Conservation (phyloP, 2,113 vertebrate species). For the Boleophthalmus pectinirostris region DNA sequence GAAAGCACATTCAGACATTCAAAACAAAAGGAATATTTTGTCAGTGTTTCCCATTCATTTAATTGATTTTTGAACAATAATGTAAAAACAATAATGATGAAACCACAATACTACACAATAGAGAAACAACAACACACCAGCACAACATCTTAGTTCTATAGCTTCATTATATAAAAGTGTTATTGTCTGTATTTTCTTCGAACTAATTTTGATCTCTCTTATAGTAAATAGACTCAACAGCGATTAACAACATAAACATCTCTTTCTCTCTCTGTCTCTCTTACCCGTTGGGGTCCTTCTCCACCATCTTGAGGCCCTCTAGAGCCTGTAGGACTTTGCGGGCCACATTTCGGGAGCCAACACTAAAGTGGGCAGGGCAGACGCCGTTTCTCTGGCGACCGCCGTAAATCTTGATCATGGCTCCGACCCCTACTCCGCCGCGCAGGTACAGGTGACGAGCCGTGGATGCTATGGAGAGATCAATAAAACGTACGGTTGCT, state of each 20-base stretch:
- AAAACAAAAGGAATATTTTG: not conserved
- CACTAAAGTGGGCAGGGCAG: constrained; percentile 88
- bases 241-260: not conserved
- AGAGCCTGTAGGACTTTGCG: constrained; percentile 85
- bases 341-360: constrained; percentile 87
- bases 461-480: constrained; percentile 80
- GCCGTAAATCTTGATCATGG: constrained; percentile 92
- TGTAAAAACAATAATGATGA: too few species aligned
- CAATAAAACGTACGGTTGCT: not conserved
- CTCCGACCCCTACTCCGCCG: constrained; percentile 84
- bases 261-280: constrained; percentile 19
- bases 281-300: constrained; percentile 91
- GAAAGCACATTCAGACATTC: constrained; percentile 1
- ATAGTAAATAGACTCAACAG: not conserved
- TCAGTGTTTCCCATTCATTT: not conserved
- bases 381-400: constrained; percentile 87
- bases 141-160: too few species aligned
- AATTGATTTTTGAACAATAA: not conserved
- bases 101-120: too few species aligned
- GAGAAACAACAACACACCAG: too few species aligned
- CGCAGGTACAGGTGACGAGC: constrained; percentile 87
- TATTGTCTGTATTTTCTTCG: too few species aligned
- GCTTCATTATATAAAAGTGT: too few species aligned
- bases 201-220: not conserved
- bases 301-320: constrained; percentile 90